Conservation (phyloP, 2,888 invertebrate genomes). For the Chrysolina oricalcia region DNA sequence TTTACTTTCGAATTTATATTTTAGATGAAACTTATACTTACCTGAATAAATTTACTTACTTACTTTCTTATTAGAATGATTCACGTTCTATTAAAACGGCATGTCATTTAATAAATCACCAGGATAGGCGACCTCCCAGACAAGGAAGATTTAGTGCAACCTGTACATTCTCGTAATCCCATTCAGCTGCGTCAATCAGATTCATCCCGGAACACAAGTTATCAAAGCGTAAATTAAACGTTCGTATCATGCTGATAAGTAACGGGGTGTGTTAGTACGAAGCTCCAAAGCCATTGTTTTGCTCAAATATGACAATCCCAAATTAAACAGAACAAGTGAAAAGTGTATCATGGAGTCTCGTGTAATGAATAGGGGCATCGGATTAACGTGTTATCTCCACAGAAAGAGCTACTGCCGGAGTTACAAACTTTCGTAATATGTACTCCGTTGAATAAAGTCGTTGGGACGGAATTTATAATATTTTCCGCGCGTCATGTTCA, state of each 20-base stretch:
- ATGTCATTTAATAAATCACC: too few species aligned
- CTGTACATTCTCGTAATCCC: too few species aligned
- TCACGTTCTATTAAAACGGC: too few species aligned
- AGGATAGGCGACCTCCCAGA: too few species aligned
- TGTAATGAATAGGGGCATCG: conserved; percentile 7
- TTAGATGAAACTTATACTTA: too few species aligned
- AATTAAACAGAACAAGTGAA: conserved; percentile 10
- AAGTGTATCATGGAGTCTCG: not conserved
- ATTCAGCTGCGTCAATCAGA: not conserved
- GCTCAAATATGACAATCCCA: conserved; percentile 8
- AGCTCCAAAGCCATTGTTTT: not conserved
- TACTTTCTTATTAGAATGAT: too few species aligned
- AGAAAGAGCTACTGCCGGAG: conserved; percentile 3
- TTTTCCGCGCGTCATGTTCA: conserved; percentile 13
- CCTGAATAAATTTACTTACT: too few species aligned
- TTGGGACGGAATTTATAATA: conserved; percentile 16
- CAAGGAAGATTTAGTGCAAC: too few species aligned
- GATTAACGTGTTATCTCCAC: not conserved
- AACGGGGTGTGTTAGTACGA: not conserved
- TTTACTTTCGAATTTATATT: too few species aligned
- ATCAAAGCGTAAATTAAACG: not conserved
- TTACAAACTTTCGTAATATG: conserved; percentile 1
- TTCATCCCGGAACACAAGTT: not conserved
- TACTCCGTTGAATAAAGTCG: not conserved
- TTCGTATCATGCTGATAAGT: not conserved